Evolutionary conservation across 2,888 invertebrate species (phyloP).

Genomic region (Rhogogaster chlorosoma): DNA sequence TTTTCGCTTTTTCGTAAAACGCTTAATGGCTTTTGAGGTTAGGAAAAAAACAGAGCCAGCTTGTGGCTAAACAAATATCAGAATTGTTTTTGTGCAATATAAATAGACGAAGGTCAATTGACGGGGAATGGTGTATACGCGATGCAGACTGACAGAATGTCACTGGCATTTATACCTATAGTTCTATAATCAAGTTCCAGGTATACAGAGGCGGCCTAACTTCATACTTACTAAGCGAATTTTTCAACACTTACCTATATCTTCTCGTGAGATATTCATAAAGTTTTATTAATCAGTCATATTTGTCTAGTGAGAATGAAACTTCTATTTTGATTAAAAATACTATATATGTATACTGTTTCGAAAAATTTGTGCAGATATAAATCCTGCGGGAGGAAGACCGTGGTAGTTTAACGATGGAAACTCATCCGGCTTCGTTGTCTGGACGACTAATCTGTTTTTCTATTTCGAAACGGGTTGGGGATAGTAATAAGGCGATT

Average conservation of each 20-base stretch:
- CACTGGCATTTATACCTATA: slow-evolving; percentile 29
- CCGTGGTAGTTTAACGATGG: not conserved
- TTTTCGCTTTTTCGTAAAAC: slow-evolving; percentile 39
- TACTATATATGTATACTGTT: not conserved
- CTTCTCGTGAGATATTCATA: no score
- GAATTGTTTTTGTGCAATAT: slow-evolving; percentile 51
- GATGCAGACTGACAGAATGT: slow-evolving; percentile 29
- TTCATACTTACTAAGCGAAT: not conserved
- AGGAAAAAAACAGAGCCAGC: slow-evolving; percentile 39
- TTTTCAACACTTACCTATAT: not conserved
- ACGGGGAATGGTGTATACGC: slow-evolving; percentile 39
- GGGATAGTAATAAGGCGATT: slow-evolving; percentile 45
- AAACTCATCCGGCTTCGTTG: slow-evolving; percentile 11
- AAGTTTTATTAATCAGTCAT: not conserved
- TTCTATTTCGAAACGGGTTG: slow-evolving; percentile 31
- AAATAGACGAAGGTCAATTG: slow-evolving; percentile 51
- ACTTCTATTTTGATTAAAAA: not conserved
- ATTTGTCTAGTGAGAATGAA: not conserved
- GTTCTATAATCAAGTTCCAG: slow-evolving; percentile 4
- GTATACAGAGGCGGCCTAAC: not conserved
- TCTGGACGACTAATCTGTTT: slow-evolving; percentile 29
- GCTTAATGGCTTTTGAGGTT: slow-evolving; percentile 39
- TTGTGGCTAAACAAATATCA: slow-evolving; percentile 48
- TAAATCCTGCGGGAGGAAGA: not conserved
- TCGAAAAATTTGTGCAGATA: not conserved